Evolutionary conservation across 35 echinoderm and acorn worm genomes (phyloP).

Genomic region (Chiridota heheva): DNA sequence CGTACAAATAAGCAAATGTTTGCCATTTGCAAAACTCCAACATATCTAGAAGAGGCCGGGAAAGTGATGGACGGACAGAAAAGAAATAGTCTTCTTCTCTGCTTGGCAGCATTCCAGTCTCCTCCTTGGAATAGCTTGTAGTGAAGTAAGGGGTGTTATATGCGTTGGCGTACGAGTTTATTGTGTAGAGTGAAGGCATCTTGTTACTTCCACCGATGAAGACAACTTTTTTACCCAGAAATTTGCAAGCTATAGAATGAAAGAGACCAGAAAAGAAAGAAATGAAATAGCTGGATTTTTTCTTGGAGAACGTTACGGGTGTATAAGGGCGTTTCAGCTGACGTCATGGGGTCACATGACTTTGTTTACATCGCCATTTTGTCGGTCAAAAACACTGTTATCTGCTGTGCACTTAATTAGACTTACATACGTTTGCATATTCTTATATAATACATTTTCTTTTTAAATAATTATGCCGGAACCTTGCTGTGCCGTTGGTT

Average conservation of each 20-base stretch:
- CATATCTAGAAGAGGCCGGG: constrained; percentile 46
- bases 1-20: constrained; percentile 79
- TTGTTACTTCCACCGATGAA: constrained; percentile 11
- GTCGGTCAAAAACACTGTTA: no score
- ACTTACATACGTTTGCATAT: no score
- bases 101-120: not conserved
- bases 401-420: no score
- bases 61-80: constrained; percentile 72
- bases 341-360: no score
- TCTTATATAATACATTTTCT: no score
- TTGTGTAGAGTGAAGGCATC: not conserved
- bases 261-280: no score
- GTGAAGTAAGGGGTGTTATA: constrained; percentile 11
- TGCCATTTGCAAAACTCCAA: constrained; percentile 66
- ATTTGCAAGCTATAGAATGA: constrained; percentile 10
- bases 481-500: no score
- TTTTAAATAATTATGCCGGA: no score
- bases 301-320: no score
- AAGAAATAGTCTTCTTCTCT: constrained; percentile 53
- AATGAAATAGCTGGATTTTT: not conserved
- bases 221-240: not conserved
- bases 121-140: constrained; percentile 31
- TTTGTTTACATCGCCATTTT: no score
- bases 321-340: no score
- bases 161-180: constrained; percentile 10